These are phyloP conservation scores for Apotomis capreana DNA, from an alignment of 2,888 invertebrate genomes.

Conservation along the genomic window DNA sequence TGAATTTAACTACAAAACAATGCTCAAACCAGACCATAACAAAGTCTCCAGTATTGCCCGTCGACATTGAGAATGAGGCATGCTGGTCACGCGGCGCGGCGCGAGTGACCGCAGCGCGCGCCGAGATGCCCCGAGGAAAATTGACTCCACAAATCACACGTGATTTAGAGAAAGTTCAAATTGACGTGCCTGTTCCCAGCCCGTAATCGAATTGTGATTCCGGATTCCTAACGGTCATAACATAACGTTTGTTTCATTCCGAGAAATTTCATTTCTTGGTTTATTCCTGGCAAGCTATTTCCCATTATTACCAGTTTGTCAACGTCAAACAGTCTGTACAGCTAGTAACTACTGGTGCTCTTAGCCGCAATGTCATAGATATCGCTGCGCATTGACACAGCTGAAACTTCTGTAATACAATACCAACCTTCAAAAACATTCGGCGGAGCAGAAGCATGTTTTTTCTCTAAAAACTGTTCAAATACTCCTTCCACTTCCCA, in stretches of 20 bases:
- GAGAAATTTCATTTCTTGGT: conserved; percentile 3
- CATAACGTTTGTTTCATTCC: conserved; percentile 6
- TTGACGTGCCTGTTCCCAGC: conserved; percentile 1
- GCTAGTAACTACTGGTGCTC: background rate
- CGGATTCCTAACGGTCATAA: background rate
- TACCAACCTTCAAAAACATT: background rate
- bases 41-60: background rate
- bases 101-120: background rate
- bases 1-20: conserved; percentile 9
- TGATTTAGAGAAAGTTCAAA: conserved; percentile 21
- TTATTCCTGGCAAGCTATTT: conserved; percentile 1
- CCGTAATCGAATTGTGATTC: conserved; percentile 24
- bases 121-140: conserved; percentile 8
- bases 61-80: conserved; percentile 10
- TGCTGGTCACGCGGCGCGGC: conserved; percentile 6
- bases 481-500: background rate
- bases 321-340: background rate
- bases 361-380: background rate
- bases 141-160: conserved; percentile 17
- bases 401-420: background rate
- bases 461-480: background rate
- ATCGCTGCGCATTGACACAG: conserved; percentile 3
- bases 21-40: background rate
- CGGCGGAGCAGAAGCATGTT: background rate
- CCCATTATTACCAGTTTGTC: conserved; percentile 15